Evolutionary conservation across 2,797 vertebrate genomes (phyloP), one percentile per base, ranked within the genome.

Genomic region (Oreortyx pictus): DNA sequence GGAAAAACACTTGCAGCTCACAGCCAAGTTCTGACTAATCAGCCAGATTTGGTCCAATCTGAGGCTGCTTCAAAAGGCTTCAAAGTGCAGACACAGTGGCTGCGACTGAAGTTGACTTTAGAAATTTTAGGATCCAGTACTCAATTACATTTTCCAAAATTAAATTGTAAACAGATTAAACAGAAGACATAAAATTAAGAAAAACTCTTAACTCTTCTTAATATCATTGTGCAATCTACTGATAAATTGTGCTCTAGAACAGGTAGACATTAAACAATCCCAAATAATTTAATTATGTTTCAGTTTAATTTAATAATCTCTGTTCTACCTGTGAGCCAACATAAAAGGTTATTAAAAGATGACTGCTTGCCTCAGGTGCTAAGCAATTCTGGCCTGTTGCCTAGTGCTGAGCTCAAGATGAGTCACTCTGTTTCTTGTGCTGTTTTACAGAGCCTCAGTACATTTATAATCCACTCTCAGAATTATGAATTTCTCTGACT

Each of bases 1-100:
- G 23, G 15, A 81, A 35, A 62, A 92, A 89, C 86, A 33, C 39
- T 18, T 22, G 70, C 49, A 80, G 37, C 39, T 90, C 0, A 12
- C 62, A 93, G 95, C 49, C 57, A 92, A 76, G 52, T 82, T 91
- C 91, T 86, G 50, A 86, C 39, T 91, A 90, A 88, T 20, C 59
- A 59, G 11, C 81, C 74, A 91, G 57, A 29, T 90, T 92, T 87
- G 52, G 90, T 70, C 60, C 87, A 93, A 86, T 57, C 24, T 57
- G 57, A 85, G 66, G 43, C 10, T 86, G 86, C 67, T 86, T 94
- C 81, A 86, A 92, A 94, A 82, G 33, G 44, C 64, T 91, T 90
- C 68, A 61, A 79, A 84, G 19, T n/a, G 61, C 71, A 91, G 80
- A 82, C 57, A 67, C 9, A 29, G 39, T 33, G 43, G 61, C 77